Base-by-base conservation (phyloP, 2,797 vertebrate species). In the Merluccius polli region DNA sequence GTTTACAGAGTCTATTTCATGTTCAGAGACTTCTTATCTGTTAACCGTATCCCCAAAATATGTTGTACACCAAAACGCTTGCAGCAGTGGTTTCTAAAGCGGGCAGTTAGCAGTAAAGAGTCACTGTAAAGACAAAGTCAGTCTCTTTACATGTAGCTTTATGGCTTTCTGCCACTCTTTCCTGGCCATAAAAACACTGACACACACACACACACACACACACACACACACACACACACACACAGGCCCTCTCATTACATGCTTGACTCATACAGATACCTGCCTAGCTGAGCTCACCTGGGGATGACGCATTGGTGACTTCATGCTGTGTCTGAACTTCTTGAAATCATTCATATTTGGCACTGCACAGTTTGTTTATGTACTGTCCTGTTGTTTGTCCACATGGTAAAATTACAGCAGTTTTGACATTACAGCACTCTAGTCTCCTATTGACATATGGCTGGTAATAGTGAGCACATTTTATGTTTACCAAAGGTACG, bases 201-300 rank as follows among this genome's bases (percentile, higher is more conserved):
- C 29, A 8, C 13, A 70, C 32, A 70, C 30, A 70, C 29, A 31
- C 44, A 38, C 33, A 77, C 59, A 78, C 31, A 33, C 71, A 78
- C 59, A 48, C 33, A 31, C 24, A 32, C 67, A 84, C 70, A 48
- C 52, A 77, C 30, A 15, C 59, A 48, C 35, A 77, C 48, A 78
- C 32, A 30, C 72, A 79, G 59, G 77, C 83, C 82, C 81, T 77
- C 48, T 90, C 76, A 86, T 90, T 90, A 89, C 75, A 68, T 48
- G 29, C 36, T 59, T 87, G 89, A 90, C 79, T 92, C 87, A 89
- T 33, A 80, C 76, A 84, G 84, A 87, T 81, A 83, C 85, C 72
- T 27, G 24, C 48, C 75, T n/a, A 69, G 77, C 36, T 90, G 87
- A 90, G 75, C 79, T 89, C 84, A 88, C 41, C 52, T 11, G 7